Conservation (phyloP, 2,888 invertebrate species). For the Drosophila fungiperda region DNA sequence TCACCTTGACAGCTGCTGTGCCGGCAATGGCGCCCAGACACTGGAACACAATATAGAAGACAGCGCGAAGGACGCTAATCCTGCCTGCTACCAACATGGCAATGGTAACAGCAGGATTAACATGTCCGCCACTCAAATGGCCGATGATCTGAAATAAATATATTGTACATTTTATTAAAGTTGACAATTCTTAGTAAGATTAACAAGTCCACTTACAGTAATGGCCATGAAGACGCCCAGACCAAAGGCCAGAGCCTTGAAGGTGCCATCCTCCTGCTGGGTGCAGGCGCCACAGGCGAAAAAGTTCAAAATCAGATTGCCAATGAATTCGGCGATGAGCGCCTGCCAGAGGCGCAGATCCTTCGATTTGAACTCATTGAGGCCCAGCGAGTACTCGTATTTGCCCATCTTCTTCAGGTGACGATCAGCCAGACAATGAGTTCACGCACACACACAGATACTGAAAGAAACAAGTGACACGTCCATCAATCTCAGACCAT, state of each 20-base stretch:
- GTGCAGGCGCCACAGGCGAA: conserved; percentile 94
- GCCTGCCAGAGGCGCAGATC: conserved; percentile 90
- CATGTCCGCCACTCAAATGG: conserved; percentile 95
- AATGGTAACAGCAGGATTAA: conserved; percentile 96
- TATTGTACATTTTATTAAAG: neutral
- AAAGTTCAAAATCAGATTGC: conserved; percentile 93
- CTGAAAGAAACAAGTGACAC: conserved; percentile 40
- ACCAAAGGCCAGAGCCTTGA: conserved; percentile 94
- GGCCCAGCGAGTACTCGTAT: conserved; percentile 88
- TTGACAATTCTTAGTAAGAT: neutral
- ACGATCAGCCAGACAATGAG: conserved; percentile 24
- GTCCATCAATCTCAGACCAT: conserved; percentile 4
- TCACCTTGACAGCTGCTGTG: conserved; percentile 89
- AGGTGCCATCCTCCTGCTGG: conserved; percentile 86
- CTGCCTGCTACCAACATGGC: conserved; percentile 92
- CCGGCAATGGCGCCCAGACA: conserved; percentile 93
- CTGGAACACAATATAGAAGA: conserved; percentile 93
- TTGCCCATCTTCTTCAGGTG: conserved; percentile 82
- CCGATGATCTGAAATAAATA: conserved; percentile 88
- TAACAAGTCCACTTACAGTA: conserved; percentile 86
- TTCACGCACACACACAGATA: conserved; percentile 23
- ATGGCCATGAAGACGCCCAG: conserved; percentile 93
- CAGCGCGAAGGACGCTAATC: conserved; percentile 90
- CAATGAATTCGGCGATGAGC: conserved; percentile 94
- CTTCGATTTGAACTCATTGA: conserved; percentile 90